Evolutionary conservation across 2,888 invertebrate species (phyloP).

Genomic region (Drosophila paucipuncta): DNA sequence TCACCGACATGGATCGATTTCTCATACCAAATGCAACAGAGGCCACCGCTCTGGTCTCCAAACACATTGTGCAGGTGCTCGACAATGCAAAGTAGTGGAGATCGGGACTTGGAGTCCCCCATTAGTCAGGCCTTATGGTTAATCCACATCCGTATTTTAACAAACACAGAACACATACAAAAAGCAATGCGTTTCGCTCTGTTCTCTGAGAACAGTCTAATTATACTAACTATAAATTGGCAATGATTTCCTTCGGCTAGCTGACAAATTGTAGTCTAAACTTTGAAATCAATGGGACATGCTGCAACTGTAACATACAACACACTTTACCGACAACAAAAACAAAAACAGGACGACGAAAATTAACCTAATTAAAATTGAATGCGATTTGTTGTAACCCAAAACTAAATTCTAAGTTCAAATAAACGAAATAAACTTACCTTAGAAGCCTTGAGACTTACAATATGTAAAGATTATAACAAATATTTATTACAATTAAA

Average conservation of each 20-base stretch:
- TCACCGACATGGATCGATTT: conserved; percentile 96
- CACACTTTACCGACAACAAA: conserved; percentile 9
- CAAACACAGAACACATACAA: conserved; percentile 26
- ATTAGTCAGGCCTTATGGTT: conserved; percentile 23
- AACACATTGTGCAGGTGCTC: conserved; percentile 91
- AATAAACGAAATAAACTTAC: conserved; percentile 25
- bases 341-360: neutral
- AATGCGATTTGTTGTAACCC: conserved; percentile 28
- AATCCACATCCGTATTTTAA: conserved; percentile 15
- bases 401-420: conserved; percentile 60
- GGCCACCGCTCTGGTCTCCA: conserved; percentile 95
- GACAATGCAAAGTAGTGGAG: conserved; percentile 79
- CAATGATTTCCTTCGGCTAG: conserved; percentile 65
- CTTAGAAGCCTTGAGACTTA: conserved; percentile 76
- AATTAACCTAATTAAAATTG: conserved; percentile 14
- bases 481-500: conserved; percentile 74
- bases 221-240: conserved; percentile 52
- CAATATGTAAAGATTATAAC: conserved; percentile 66
- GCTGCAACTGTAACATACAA: conserved; percentile 59
- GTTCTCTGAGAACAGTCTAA: conserved; percentile 32
- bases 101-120: neutral
- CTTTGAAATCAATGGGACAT: conserved; percentile 27
- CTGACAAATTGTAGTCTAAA: conserved; percentile 45
- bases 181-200: conserved; percentile 58
- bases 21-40: conserved; percentile 96